Percentiles rank a stretch among this genome's conserved stretches.
phyloP scores from a whole-genome alignment of 2,113 vertebrate species.

The Scolopax mira region DNA sequence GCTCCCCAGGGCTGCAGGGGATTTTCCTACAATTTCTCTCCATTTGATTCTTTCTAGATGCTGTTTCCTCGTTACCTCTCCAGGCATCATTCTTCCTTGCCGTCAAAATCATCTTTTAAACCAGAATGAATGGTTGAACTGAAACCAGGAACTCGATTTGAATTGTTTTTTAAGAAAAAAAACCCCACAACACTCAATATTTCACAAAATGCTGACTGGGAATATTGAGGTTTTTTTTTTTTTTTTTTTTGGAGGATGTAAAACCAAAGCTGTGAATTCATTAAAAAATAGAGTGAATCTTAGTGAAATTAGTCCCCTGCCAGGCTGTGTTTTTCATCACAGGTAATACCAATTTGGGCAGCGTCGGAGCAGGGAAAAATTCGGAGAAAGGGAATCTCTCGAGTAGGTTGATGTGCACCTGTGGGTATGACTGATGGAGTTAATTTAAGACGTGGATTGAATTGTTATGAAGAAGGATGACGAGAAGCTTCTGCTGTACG shows the following conservation, averaged over 20 bases:
- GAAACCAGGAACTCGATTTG: neutral
- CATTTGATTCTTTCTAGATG: neutral
- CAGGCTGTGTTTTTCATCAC: neutral
- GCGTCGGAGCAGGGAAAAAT: neutral
- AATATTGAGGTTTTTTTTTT: neutral
- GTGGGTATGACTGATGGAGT: neutral
- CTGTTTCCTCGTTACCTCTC: neutral
- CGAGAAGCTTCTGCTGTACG: neutral
- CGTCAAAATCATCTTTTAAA: neutral
- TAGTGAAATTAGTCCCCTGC: neutral
- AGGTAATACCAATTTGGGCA: neutral
- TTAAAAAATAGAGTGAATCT: neutral
- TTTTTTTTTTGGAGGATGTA: neutral
- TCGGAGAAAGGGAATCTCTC: neutral
- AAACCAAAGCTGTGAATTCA: neutral
- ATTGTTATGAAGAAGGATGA: neutral
- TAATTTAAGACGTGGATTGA: neutral
- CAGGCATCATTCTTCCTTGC: neutral
- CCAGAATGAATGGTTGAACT: neutral
- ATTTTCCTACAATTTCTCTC: rapidly evolving
- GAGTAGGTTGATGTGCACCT: neutral
- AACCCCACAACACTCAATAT: neutral
- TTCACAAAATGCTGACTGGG: neutral
- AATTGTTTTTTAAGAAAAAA: neutral
- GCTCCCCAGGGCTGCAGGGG: rapidly evolving